A percentile compares a stretch with the other conserved stretches of the same genome.
Conservation (phyloP, 2,113 vertebrate genomes). For the Lota lota region DNA sequence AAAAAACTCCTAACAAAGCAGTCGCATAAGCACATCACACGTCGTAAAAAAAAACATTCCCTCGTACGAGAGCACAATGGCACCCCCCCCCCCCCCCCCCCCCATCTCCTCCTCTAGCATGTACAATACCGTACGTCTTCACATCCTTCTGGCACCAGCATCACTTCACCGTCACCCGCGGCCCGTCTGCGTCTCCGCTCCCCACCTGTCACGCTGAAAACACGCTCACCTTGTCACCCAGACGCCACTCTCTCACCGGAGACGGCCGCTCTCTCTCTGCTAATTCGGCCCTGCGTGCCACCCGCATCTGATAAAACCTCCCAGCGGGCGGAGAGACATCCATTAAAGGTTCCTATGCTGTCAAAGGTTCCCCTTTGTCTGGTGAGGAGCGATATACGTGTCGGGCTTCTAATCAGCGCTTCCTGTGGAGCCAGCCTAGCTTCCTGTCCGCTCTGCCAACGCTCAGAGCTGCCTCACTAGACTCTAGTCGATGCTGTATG, state of each 20-base stretch:
- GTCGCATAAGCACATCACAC: slow-evolving; percentile 40
- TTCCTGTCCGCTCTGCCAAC: slow-evolving; percentile 61
- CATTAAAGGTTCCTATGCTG: slow-evolving; percentile 73
- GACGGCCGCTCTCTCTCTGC: slow-evolving; percentile 36
- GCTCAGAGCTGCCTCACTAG: slow-evolving; percentile 56
- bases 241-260: slow-evolving; percentile 52
- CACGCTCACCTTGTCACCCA: slow-evolving; percentile 68
- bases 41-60: slow-evolving; percentile 59
- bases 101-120: slow-evolving; percentile 32
- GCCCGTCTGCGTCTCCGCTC: too few species aligned
- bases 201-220: slow-evolving; percentile 53
- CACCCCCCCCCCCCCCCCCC: slow-evolving; percentile 28
- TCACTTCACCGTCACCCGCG: too few species aligned
- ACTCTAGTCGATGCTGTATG: background rate
- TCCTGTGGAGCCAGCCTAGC: slow-evolving; percentile 70
- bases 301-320: slow-evolving; percentile 60
- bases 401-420: slow-evolving; percentile 72
- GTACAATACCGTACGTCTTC: too few species aligned
- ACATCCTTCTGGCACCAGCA: too few species aligned
- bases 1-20: slow-evolving; percentile 34
- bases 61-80: slow-evolving; percentile 36
- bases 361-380: slow-evolving; percentile 76
- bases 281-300: slow-evolving; percentile 56
- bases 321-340: slow-evolving; percentile 61
- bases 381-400: slow-evolving; percentile 66